phyloP scores from a whole-genome alignment of 2,113 vertebrate genomes.

The Marmota flaviventris region DNA sequence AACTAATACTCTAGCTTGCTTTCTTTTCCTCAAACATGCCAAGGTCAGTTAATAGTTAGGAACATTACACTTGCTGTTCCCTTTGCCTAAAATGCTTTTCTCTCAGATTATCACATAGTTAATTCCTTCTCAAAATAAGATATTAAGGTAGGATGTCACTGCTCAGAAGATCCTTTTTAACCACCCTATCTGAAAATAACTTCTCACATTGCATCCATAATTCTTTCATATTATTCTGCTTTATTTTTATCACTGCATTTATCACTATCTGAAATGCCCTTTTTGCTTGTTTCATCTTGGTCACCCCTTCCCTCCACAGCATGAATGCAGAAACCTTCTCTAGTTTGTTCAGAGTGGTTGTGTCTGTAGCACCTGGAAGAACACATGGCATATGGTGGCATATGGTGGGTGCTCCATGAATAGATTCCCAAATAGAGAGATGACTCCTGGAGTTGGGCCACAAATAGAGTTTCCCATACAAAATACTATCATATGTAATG shows the following conservation, averaged over 20 bases:
- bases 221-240: not conserved
- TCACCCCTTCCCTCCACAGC: not conserved
- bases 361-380: not conserved
- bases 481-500: not conserved
- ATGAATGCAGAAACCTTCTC: not conserved
- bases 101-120: not conserved
- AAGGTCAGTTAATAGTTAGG: not conserved
- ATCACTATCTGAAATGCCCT: constrained; percentile 2
- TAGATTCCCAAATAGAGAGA: not conserved
- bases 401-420: not conserved
- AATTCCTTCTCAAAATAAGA: constrained; percentile 34
- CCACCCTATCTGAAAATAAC: not conserved
- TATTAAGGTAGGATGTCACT: constrained; percentile 11
- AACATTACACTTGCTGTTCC: not conserved
- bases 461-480: not conserved
- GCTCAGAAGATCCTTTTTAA: not conserved
- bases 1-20: not conserved
- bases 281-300: not conserved
- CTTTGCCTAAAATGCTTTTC: constrained; percentile 15
- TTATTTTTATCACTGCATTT: constrained; percentile 10
- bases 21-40: not conserved
- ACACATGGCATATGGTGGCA: not conserved
- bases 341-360: not conserved
- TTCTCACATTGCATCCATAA: not conserved
- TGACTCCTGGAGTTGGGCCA: not conserved